Percentiles rank a stretch among this genome's conserved stretches.
Conservation (phyloP, 2,888 invertebrate species). For the Hyles lineata region DNA sequence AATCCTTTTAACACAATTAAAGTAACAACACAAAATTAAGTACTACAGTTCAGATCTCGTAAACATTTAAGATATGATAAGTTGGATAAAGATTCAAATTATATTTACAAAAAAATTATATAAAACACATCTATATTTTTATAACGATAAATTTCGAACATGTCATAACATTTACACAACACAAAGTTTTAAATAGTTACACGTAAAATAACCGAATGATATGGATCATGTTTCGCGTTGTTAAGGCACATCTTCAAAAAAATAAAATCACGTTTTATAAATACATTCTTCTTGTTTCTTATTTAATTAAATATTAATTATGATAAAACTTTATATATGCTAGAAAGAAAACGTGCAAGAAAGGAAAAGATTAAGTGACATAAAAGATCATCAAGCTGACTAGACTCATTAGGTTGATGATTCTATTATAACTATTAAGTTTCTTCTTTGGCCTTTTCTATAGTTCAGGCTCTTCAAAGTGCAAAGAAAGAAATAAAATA, state of each 20-base stretch:
- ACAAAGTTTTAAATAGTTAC: not conserved
- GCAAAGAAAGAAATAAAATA: not conserved
- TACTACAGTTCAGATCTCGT: constrained; percentile 18
- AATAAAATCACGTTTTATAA: not conserved
- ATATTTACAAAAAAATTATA: not conserved
- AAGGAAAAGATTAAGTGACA: not conserved
- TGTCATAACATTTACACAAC: not conserved
- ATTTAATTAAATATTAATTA: not conserved
- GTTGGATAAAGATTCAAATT: not conserved
- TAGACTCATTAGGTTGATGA: constrained; percentile 4
- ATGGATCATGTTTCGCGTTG: not conserved
- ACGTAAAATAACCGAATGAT: not conserved
- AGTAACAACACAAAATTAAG: constrained; percentile 21
- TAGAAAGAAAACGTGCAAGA: not conserved
- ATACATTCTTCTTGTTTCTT: not conserved
- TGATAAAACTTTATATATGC: not conserved
- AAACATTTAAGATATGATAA: constrained; percentile 1
- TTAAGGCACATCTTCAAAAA: not conserved
- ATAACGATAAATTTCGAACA: not conserved
- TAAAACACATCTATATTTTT: not conserved
- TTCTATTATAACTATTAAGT: not conserved
- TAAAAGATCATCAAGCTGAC: constrained; percentile 16
- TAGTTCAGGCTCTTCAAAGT: not conserved
- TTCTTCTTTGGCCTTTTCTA: constrained; percentile 6
- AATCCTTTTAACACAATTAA: constrained; percentile 25